These are phyloP conservation scores for Cremastinae sp. DNA, from an alignment of 2,888 invertebrate species.

Conservation along the genomic window DNA sequence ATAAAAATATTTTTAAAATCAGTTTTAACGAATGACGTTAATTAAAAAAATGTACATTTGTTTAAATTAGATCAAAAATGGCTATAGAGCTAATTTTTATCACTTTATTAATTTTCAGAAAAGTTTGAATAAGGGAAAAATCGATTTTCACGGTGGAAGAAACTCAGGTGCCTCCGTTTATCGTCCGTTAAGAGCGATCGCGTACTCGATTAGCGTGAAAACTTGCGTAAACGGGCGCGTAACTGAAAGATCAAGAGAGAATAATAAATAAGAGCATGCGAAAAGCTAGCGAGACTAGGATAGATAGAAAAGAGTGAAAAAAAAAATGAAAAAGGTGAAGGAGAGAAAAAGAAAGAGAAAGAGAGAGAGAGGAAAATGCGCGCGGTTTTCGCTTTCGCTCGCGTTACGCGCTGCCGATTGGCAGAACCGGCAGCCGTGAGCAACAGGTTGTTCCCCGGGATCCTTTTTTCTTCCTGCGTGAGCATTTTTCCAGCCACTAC, in stretches of 20 bases:
- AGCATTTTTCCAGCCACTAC: constrained; percentile 4
- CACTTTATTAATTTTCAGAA: too few relatives aligned
- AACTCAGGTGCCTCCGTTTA: constrained; percentile 60
- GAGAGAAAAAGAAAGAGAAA: constrained; percentile 46
- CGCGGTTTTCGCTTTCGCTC: constrained; percentile 44
- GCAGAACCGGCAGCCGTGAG: constrained; percentile 44
- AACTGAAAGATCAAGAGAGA: constrained; percentile 38
- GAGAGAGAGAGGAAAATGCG: constrained; percentile 55
- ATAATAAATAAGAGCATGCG: neutral
- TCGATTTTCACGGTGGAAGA: too few relatives aligned
- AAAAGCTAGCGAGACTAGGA: constrained; percentile 27
- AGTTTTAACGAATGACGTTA: too few relatives aligned
- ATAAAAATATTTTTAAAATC: too few relatives aligned
- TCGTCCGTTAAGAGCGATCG: constrained; percentile 71
- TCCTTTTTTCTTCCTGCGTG: constrained; percentile 19
- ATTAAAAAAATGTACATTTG: too few relatives aligned
- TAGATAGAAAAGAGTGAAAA: neutral
- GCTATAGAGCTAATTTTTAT: too few relatives aligned
- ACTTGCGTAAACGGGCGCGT: constrained; percentile 70
- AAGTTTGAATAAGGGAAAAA: too few relatives aligned
- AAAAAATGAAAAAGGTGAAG: constrained; percentile 26
- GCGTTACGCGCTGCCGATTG: constrained; percentile 70
- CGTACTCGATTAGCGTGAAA: constrained; percentile 74
- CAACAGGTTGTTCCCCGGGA: constrained; percentile 52
- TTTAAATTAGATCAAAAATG: too few relatives aligned